phyloP scores from a whole-genome alignment of 2,113 vertebrate genomes.

The Cettia cetti region DNA sequence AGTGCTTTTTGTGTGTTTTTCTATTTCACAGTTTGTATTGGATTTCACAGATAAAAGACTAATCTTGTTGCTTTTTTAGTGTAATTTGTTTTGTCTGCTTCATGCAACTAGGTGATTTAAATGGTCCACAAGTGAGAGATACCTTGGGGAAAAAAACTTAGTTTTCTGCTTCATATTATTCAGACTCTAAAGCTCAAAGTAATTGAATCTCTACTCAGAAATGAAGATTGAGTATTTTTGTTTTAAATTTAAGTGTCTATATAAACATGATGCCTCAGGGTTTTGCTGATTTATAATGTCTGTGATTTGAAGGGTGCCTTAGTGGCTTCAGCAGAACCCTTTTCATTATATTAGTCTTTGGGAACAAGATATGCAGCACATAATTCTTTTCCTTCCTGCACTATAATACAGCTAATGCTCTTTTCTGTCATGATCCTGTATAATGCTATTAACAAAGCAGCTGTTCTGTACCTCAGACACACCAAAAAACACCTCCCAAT shows the following conservation, averaged over 20 bases:
- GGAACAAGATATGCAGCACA: slow-evolving; percentile 12
- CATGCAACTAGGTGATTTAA: slow-evolving; percentile 67
- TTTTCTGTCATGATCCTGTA: slow-evolving; percentile 31
- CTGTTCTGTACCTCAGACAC: slow-evolving; percentile 40
- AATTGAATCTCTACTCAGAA: slow-evolving; percentile 72
- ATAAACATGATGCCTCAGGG: slow-evolving; percentile 68
- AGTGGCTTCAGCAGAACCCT: slow-evolving; percentile 51
- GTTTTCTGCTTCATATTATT: slow-evolving; percentile 63
- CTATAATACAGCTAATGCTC: slow-evolving; percentile 40
- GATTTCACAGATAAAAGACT: slow-evolving; percentile 54
- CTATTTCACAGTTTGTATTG: slow-evolving; percentile 4
- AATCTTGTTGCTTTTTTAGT: slow-evolving; percentile 41
- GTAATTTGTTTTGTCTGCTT: slow-evolving; percentile 68
- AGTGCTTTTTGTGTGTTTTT: not conserved
- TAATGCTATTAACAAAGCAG: slow-evolving; percentile 59
- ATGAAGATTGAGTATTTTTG: slow-evolving; percentile 72
- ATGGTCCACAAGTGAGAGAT: slow-evolving; percentile 61
- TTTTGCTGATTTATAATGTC: slow-evolving; percentile 63
- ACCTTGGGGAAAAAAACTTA: slow-evolving; percentile 65
- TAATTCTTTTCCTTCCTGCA: slow-evolving; percentile 54
- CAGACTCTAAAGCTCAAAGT: slow-evolving; percentile 67
- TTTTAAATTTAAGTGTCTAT: slow-evolving; percentile 75
- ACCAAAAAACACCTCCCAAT: not conserved
- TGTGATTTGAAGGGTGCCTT: slow-evolving; percentile 46
- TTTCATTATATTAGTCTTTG: slow-evolving; percentile 64